Percentiles rank a stretch among this genome's conserved stretches.
These are phyloP conservation scores for Zaprionus taronus DNA, from an alignment of 1,140 invertebrate genomes.

Conservation along the genomic window DNA sequence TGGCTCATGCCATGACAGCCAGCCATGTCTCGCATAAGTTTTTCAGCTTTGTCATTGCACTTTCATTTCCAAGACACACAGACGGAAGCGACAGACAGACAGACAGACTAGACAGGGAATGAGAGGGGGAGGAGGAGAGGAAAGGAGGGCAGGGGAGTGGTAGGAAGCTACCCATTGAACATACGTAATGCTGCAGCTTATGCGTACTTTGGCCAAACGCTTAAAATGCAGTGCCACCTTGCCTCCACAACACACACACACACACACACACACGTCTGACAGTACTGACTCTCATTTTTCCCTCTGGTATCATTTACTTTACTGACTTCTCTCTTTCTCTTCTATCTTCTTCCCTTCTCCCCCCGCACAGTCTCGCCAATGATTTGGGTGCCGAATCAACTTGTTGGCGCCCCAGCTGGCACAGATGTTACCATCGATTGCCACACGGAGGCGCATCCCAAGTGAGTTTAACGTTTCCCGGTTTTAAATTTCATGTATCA, in stretches of 20 bases:
- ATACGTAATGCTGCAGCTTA: constrained; percentile 74
- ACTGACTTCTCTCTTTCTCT: constrained; percentile 39
- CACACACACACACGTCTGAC: neutral
- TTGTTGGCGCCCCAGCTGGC: constrained; percentile 94
- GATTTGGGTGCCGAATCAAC: constrained; percentile 95
- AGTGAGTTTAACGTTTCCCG: constrained; percentile 63
- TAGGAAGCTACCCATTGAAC: constrained; percentile 50
- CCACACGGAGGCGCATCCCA: constrained; percentile 95
- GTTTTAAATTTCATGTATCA: constrained; percentile 22
- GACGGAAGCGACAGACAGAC: constrained; percentile 13
- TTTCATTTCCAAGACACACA: constrained; percentile 66
- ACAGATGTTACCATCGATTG: constrained; percentile 97
- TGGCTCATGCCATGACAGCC: constrained; percentile 19
- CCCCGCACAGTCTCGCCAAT: constrained; percentile 91
- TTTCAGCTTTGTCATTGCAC: constrained; percentile 79
- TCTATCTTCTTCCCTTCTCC: constrained; percentile 3
- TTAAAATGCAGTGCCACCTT: constrained; percentile 64
- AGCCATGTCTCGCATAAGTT: constrained; percentile 54
- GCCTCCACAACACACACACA: constrained; percentile 14
- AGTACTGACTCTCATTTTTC: constrained; percentile 18
- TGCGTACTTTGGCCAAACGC: constrained; percentile 70
- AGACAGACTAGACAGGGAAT: constrained; percentile 13
- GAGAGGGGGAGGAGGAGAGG: neutral
- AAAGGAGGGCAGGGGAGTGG: neutral
- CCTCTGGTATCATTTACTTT: constrained; percentile 66